Evolutionary conservation across 1,140 invertebrate genomes (phyloP), one percentile per base, ranked within the genome.

Genomic region (Steinernema khuongi): DNA sequence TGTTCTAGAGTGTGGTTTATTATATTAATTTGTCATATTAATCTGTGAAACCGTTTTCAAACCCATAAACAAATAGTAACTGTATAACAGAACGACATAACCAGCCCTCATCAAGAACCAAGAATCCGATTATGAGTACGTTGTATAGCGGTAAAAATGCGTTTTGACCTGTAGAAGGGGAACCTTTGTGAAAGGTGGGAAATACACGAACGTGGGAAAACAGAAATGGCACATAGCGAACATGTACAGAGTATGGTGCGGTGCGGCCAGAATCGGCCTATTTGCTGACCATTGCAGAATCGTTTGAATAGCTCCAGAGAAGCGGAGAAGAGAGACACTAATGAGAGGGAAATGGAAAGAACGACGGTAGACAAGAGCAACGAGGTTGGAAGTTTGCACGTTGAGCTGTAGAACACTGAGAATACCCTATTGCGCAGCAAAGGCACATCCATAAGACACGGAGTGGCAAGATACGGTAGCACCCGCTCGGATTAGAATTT

Each of bases 61-160:
- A 60, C 50, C 50, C 50, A 60, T 60, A 60, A 60, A 60, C 50
- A 60, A 60, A 60, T 60, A 60, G 7, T 60, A 60, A 60, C 50
- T n/a, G 26, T 60, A 26, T 60, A 60, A 60, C 50, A 60, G 22
- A 14, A 11, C 4, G 50, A 60, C 4, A 60, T 7, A 4, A 60
- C 50, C 50, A n/a, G 50, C 50, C 50, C 50, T 60, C 26, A 4
- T n/a, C 11, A 60, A 60, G 50, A 60, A 60, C 50, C 50, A 60
- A 60, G 50, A 60, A 17, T 60, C 50, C 50, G 50, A 60, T 60
- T 14, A 60, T 60, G 50, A 60, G 50, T 60, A 11, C 14, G 19
- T n/a, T n/a, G 19, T n/a, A 60, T 60, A 60, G 19, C 26, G 26
- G 26, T 11, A n/a, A 26, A 60, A 60, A 60, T 60, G 50, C 50